phyloP scores from a whole-genome alignment of 2,888 invertebrate species.

The Drosophila meridionalis region DNA sequence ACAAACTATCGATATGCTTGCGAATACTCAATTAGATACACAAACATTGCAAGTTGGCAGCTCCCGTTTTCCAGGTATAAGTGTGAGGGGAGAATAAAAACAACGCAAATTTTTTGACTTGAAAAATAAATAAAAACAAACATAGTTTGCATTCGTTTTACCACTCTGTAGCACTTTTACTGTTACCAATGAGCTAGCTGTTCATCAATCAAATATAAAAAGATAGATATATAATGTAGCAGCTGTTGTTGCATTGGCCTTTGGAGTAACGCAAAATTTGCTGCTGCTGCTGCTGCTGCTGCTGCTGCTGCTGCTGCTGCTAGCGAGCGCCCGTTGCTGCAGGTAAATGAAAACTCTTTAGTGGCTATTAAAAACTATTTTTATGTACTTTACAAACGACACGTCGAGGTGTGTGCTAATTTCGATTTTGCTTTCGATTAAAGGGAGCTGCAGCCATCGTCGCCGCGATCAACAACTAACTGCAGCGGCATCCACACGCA shows the following conservation, averaged over 20 bases:
- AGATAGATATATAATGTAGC: constrained; percentile 32
- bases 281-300: constrained; percentile 13
- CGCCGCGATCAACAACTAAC: constrained; percentile 50
- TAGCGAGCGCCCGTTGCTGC: constrained; percentile 16
- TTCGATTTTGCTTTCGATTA: constrained; percentile 51
- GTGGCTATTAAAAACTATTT: constrained; percentile 49
- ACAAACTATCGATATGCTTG: constrained; percentile 5
- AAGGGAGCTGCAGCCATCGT: constrained; percentile 55
- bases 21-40: constrained; percentile 27
- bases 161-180: not conserved
- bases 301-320: constrained; percentile 19
- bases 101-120: constrained; percentile 53
- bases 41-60: constrained; percentile 49
- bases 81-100: constrained; percentile 54
- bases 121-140: constrained; percentile 37
- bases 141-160: constrained; percentile 14
- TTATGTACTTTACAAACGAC: constrained; percentile 10
- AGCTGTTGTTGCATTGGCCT: constrained; percentile 40
- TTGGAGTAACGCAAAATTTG: constrained; percentile 50
- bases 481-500: constrained; percentile 33
- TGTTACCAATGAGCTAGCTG: not conserved
- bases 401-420: constrained; percentile 33
- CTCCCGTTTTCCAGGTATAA: constrained; percentile 21
- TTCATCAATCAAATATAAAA: constrained; percentile 6
- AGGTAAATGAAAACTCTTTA: constrained; percentile 32